phyloP scores from a whole-genome alignment of 2,113 vertebrate genomes.

The Rutilus rutilus region DNA sequence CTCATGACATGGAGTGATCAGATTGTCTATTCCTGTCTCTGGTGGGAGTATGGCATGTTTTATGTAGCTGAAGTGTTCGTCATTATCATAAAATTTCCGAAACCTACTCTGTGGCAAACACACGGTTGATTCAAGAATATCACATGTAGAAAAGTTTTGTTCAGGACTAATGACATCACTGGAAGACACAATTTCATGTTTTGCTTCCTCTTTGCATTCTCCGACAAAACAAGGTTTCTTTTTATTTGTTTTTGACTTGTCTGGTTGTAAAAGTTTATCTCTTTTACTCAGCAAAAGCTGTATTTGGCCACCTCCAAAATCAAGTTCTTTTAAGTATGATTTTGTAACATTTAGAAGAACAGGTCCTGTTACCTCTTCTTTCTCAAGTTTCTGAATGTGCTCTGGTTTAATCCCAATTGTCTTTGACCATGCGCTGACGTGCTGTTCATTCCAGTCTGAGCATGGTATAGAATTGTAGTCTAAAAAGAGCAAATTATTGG shows the following conservation, averaged over 20 bases:
- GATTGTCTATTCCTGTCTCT: constrained; percentile 77
- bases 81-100: constrained; percentile 71
- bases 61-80: constrained; percentile 71
- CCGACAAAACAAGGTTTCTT: not conserved
- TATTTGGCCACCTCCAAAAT: constrained; percentile 61
- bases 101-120: constrained; percentile 55
- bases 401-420: constrained; percentile 73
- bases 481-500: not conserved
- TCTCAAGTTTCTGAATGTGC: constrained; percentile 68
- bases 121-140: constrained; percentile 54
- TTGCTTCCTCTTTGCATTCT: not conserved
- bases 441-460: not conserved
- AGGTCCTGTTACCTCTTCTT: constrained; percentile 77
- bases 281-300: constrained; percentile 68
- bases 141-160: not conserved
- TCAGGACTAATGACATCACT: not conserved
- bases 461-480: constrained; percentile 3
- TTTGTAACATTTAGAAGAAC: constrained; percentile 72
- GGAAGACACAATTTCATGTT: not conserved
- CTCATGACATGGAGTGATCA: constrained; percentile 81
- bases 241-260: not conserved
- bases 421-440: constrained; percentile 75
- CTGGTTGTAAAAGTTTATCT: not conserved
- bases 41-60: constrained; percentile 76
- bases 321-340: constrained; percentile 73